These are phyloP conservation scores for Thecocarcelia acutangulata DNA, from an alignment of 2,888 invertebrate genomes.

Conservation along the genomic window DNA sequence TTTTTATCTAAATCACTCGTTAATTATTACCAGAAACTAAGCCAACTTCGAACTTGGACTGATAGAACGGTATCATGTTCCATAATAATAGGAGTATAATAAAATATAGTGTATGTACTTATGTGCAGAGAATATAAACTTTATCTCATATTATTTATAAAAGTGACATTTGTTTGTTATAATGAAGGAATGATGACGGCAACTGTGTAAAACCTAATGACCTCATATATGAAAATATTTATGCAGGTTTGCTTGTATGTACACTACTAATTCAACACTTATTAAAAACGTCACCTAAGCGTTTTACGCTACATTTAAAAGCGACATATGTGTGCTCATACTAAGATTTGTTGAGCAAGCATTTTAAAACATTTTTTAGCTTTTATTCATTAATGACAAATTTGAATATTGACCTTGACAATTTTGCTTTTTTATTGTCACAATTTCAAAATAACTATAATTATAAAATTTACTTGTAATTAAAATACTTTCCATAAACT, in stretches of 20 bases:
- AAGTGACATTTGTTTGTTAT: too few relatives aligned
- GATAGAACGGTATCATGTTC: too few relatives aligned
- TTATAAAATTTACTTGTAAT: slow-evolving; percentile 36
- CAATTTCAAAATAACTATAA: slow-evolving; percentile 54
- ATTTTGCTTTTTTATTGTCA: slow-evolving; percentile 8
- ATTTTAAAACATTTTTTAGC: background rate
- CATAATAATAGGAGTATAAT: too few relatives aligned
- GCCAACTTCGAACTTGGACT: too few relatives aligned
- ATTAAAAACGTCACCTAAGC: slow-evolving; percentile 58
- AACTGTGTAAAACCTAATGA: slow-evolving; percentile 40
- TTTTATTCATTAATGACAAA: slow-evolving; percentile 35
- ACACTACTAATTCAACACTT: background rate
- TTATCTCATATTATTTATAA: too few relatives aligned
- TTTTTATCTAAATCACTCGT: too few relatives aligned
- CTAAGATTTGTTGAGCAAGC: too few relatives aligned
- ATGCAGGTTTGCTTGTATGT: background rate
- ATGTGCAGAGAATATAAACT: too few relatives aligned
- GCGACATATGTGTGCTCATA: background rate
- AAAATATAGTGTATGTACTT: too few relatives aligned
- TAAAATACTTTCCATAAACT: slow-evolving; percentile 7
- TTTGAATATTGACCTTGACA: slow-evolving; percentile 56
- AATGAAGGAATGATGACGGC: slow-evolving; percentile 46
- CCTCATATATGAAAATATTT: slow-evolving; percentile 20
- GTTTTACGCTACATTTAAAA: slow-evolving; percentile 34
- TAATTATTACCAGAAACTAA: too few relatives aligned